phyloP scores from a whole-genome alignment of 64 coral and sea anemone species.

The Dendrophyllia cribrosa region DNA sequence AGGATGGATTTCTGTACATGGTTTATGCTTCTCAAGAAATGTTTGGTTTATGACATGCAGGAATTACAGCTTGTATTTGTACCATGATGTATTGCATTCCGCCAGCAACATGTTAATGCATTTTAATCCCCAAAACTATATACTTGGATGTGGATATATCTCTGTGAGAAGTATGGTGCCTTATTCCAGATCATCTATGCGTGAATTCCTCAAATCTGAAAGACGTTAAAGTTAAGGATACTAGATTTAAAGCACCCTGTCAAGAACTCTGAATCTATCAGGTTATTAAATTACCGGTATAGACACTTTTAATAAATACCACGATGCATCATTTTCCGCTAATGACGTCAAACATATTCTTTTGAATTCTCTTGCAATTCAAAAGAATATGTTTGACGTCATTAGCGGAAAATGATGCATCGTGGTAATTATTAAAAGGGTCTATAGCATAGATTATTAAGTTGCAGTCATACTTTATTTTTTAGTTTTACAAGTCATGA shows the following conservation, averaged over 20 bases:
- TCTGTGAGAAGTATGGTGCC: background rate
- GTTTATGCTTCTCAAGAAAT: slow-evolving; percentile 99
- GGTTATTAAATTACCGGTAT: background rate
- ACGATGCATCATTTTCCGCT: too few relatives aligned
- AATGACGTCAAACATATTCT: too few relatives aligned
- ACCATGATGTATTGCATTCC: background rate
- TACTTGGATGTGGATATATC: background rate
- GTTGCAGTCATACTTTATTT: too few relatives aligned
- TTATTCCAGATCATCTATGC: background rate
- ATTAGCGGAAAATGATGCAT: too few relatives aligned
- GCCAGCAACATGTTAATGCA: background rate
- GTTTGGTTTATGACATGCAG: slow-evolving; percentile 81
- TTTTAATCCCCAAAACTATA: background rate
- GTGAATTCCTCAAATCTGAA: background rate
- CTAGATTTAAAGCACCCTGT: background rate
- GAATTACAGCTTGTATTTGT: background rate
- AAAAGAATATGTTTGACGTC: too few relatives aligned
- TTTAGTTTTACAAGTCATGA: too few relatives aligned
- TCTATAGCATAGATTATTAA: too few relatives aligned
- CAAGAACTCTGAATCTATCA: background rate
- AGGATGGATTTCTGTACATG: slow-evolving; percentile 99
- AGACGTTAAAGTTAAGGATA: background rate
- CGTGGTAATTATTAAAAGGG: too few relatives aligned
- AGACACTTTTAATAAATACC: too few relatives aligned
- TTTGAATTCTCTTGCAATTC: too few relatives aligned